These are phyloP conservation scores for Drosophila orosa DNA, from an alignment of 1,140 invertebrate genomes.

Conservation along the genomic window DNA sequence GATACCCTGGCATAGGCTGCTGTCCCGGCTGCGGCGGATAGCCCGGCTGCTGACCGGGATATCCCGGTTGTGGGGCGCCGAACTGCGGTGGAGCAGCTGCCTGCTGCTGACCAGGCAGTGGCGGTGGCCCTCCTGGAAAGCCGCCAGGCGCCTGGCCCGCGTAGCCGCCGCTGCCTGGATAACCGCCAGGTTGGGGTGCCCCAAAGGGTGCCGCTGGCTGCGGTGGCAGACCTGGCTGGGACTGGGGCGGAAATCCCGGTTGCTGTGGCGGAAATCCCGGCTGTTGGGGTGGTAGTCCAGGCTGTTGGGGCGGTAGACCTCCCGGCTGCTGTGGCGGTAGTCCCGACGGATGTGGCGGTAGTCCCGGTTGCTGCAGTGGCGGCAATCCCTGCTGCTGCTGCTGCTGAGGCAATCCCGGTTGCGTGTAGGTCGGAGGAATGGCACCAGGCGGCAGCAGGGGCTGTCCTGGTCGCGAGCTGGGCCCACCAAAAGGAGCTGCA, in stretches of 20 bases:
- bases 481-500: slow-evolving; percentile 22
- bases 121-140: slow-evolving; percentile 61
- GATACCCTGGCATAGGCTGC: slow-evolving; percentile 56
- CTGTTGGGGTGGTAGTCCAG: slow-evolving; percentile 29
- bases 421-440: slow-evolving; percentile 5
- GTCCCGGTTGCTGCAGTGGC: slow-evolving; percentile 20
- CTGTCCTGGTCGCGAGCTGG: slow-evolving; percentile 42
- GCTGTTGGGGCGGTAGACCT: slow-evolving; percentile 1
- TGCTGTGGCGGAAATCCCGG: slow-evolving; percentile 23
- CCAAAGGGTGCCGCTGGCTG: slow-evolving; percentile 38
- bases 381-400: slow-evolving; percentile 32
- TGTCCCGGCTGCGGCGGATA: slow-evolving; percentile 61
- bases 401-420: slow-evolving; percentile 12
- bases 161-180: slow-evolving; percentile 30
- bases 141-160: slow-evolving; percentile 30
- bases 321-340: slow-evolving; percentile 27
- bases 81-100: slow-evolving; percentile 31
- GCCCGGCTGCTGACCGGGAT: slow-evolving; percentile 73
- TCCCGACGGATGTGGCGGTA: slow-evolving; percentile 19
- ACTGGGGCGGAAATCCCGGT: slow-evolving; percentile 14
- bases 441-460: slow-evolving; percentile 7
- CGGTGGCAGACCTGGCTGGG: slow-evolving; percentile 36
- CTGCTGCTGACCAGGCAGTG: slow-evolving; percentile 30
- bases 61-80: slow-evolving; percentile 45
- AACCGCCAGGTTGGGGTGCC: slow-evolving; percentile 33